These are phyloP conservation scores for Picus viridis DNA, from an alignment of 2,797 vertebrate species.

Conservation along the genomic window DNA sequence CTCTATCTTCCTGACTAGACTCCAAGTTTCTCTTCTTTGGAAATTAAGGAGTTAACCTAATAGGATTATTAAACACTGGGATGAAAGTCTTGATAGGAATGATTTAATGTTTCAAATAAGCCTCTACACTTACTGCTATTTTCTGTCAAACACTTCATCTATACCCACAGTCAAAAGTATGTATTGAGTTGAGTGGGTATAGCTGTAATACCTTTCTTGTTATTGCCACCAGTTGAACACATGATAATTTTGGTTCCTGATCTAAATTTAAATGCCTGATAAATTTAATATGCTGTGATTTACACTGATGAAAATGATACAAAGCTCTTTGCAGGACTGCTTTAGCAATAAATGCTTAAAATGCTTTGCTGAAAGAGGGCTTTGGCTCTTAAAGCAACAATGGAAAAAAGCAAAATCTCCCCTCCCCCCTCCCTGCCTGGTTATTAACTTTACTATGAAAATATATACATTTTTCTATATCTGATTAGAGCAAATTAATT, in stretches of 20 bases:
- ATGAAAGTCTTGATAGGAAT: not conserved
- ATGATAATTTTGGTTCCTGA: not conserved
- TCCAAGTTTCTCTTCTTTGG: not conserved
- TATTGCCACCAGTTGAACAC: not conserved
- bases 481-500: not conserved
- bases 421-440: accelerated
- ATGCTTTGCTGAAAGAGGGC: not conserved
- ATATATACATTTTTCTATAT: not conserved
- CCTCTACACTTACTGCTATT: not conserved
- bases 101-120: not conserved
- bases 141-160: not conserved
- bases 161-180: not conserved
- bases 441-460: not conserved
- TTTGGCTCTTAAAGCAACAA: not conserved
- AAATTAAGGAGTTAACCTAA: not conserved
- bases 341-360: not conserved
- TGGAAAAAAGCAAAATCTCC: not conserved
- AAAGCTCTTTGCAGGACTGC: not conserved
- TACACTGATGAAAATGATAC: not conserved
- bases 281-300: not conserved
- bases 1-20: not conserved
- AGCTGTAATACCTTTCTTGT: not conserved
- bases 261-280: not conserved
- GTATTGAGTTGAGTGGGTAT: not conserved
- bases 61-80: not conserved